phyloP scores from a whole-genome alignment of 2,888 invertebrate species.

The Mesorhabditis spiculigera region DNA sequence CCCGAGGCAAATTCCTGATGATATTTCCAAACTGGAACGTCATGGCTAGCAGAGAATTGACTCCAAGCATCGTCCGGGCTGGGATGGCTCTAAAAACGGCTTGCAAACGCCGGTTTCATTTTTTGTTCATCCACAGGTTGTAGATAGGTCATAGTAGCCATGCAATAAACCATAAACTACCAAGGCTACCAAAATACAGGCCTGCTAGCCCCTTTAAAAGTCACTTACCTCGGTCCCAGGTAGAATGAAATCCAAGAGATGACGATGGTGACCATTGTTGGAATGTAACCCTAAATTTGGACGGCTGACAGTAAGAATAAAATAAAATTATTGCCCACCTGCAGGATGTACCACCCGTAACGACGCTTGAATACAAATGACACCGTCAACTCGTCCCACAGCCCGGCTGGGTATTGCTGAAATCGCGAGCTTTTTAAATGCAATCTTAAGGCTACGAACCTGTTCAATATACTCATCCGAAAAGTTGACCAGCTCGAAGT shows the following conservation, averaged over 20 bases:
- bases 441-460: background rate
- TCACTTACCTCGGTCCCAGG: conserved; percentile 49
- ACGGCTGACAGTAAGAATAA: background rate
- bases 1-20: conserved; percentile 56
- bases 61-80: conserved; percentile 59
- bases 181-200: too few species aligned
- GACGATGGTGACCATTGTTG: conserved; percentile 58
- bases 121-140: background rate
- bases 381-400: conserved; percentile 58
- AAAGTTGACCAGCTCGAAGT: conserved; percentile 55
- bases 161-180: too few species aligned
- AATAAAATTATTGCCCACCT: conserved; percentile 24
- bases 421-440: conserved; percentile 1
- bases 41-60: conserved; percentile 58
- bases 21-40: conserved; percentile 59
- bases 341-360: conserved; percentile 59
- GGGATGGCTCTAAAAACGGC: conserved; percentile 51
- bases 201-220: background rate
- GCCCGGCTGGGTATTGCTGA: conserved; percentile 58
- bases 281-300: conserved; percentile 43
- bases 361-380: conserved; percentile 56
- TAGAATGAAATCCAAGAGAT: conserved; percentile 59
- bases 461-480: conserved; percentile 17
- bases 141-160: background rate
- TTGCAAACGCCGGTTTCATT: background rate